Evolutionary conservation across 2,113 vertebrate genomes (phyloP), one percentile per base, ranked within the genome.

Genomic region (Cinclus cinclus): DNA sequence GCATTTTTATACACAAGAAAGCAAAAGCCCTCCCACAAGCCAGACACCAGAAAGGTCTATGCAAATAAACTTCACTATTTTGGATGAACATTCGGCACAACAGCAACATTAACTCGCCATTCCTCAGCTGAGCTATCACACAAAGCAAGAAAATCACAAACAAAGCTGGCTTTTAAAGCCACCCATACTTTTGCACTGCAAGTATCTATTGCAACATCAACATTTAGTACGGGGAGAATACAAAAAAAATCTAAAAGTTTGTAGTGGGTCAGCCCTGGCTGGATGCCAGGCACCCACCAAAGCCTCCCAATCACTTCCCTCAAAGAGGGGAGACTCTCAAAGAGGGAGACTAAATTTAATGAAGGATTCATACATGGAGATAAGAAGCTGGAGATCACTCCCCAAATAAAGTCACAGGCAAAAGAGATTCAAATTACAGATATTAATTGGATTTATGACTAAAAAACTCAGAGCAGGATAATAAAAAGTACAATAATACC

Each of bases 91-190:
- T 9, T 37, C 37, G 5, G 55, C 63, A 62, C 39, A 55, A 56
- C 14, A 63, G 33, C 31, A 59, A 49, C 12, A 6, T 3, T 3
- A 70, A 46, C 12, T 52, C n/a, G 41, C 39, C 0, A 0, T 17
- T 65, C 39, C 76, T 35, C 42, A 18, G 31, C 2, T 59, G 23
- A 81, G 47, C 27, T 23, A 35, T 8, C 56, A 56, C 11, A 41
- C 13, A 75, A 56, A 17, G 64, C 21, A 78, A 78, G 55, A 70
- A 53, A 6, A 28, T 31, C 19, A 39, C 44, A 64, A 69, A 11
- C 27, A 87, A 59, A 59, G 6, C 10, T 4, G 15, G 42, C 8
- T 94, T 79, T 87, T 53, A 85, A 91, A 90, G 55, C 16, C 65
- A 65, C 22, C 30, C 63, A 24, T 2, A 42, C 20, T 67, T 86